These are phyloP conservation scores for Cardiocondyla obscurior DNA, from an alignment of 1,140 invertebrate genomes.

Conservation along the genomic window DNA sequence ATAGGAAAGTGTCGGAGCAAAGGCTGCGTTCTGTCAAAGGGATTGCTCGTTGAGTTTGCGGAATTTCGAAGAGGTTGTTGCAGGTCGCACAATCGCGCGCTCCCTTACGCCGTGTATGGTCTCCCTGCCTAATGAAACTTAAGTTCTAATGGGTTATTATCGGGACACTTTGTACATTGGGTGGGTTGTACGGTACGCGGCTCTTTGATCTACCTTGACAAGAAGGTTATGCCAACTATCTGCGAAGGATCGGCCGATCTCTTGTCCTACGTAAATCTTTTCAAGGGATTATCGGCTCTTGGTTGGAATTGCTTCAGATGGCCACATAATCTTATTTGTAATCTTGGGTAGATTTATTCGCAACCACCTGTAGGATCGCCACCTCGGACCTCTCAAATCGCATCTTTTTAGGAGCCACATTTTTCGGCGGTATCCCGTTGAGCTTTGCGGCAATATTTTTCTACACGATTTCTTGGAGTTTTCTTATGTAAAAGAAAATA, in stretches of 20 bases:
- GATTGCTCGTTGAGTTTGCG: conserved; percentile 49
- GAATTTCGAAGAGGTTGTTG: conserved; percentile 35
- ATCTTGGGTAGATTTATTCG: conserved; percentile 26
- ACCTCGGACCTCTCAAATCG: background rate
- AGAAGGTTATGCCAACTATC: background rate
- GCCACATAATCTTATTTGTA: conserved; percentile 27
- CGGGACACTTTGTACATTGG: conserved; percentile 32
- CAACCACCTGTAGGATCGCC: conserved; percentile 64
- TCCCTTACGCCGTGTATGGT: background rate
- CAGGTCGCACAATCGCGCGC: background rate
- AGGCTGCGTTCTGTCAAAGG: conserved; percentile 22
- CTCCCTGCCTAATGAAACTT: conserved; percentile 56
- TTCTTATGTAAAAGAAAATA: background rate
- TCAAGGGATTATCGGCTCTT: conserved; percentile 8
- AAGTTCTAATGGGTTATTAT: conserved; percentile 17
- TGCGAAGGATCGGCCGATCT: background rate
- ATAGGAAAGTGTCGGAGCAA: conserved; percentile 20
- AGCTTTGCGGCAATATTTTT: background rate
- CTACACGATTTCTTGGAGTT: background rate
- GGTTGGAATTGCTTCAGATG: conserved; percentile 6
- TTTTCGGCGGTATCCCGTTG: background rate
- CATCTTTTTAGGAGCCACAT: background rate
- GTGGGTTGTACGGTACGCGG: background rate
- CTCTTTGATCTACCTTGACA: conserved; percentile 59
- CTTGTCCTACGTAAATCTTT: background rate